A percentile compares a stretch with the other conserved stretches of the same genome.
These are phyloP conservation scores for Coremacera marginata DNA, from an alignment of 2,888 invertebrate species.

Conservation along the genomic window DNA sequence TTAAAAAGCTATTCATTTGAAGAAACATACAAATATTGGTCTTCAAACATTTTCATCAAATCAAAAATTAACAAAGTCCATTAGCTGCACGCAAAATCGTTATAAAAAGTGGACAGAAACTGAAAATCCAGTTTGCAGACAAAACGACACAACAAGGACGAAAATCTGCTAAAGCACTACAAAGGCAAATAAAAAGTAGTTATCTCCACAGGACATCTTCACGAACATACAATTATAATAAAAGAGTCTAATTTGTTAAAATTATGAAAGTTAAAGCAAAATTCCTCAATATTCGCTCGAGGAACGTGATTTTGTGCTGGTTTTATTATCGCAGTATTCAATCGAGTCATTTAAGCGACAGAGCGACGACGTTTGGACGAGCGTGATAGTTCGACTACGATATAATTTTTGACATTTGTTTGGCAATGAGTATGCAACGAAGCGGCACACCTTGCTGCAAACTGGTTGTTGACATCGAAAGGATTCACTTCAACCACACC, in stretches of 20 bases:
- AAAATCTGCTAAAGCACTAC: constrained; percentile 59
- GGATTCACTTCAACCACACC: constrained; percentile 19
- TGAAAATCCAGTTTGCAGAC: constrained; percentile 45
- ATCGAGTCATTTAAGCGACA: constrained; percentile 37
- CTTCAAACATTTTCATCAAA: constrained; percentile 20
- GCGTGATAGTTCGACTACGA: neutral
- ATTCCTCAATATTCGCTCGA: constrained; percentile 64
- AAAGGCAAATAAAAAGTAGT: constrained; percentile 56
- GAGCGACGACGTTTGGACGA: neutral
- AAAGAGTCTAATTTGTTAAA: constrained; percentile 66
- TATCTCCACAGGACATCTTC: constrained; percentile 65
- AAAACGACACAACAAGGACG: constrained; percentile 34
- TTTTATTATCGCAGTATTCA: constrained; percentile 50
- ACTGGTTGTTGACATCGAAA: neutral
- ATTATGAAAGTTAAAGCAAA: constrained; percentile 57
- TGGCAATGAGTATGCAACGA: neutral
- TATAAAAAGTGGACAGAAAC: constrained; percentile 54
- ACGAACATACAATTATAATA: constrained; percentile 63
- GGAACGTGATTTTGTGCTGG: constrained; percentile 60
- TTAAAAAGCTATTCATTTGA: constrained; percentile 11
- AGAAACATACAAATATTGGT: neutral
- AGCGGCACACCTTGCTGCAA: neutral
- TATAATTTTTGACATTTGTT: neutral
- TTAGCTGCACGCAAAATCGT: constrained; percentile 59
- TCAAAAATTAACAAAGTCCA: constrained; percentile 41